Percentiles rank a stretch among this genome's conserved stretches.
Evolutionary conservation across 2,888 invertebrate species (phyloP).

Genomic region (Orchesellides sinensis): DNA sequence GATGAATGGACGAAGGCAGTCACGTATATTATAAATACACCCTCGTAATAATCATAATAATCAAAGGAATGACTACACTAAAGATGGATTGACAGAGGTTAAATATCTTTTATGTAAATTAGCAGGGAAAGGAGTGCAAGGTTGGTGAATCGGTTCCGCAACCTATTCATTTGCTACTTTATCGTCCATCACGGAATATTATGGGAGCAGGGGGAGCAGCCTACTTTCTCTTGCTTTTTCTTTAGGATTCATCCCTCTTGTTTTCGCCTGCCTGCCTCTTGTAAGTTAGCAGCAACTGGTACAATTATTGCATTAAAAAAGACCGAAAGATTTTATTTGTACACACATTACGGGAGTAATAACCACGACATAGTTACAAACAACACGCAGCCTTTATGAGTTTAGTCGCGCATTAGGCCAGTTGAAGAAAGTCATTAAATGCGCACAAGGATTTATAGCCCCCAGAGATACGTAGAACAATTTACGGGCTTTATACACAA

Average conservation of each 20-base stretch:
- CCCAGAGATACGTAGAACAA: constrained; percentile 48
- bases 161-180: background rate
- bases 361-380: constrained; percentile 26
- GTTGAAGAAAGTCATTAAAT: constrained; percentile 67
- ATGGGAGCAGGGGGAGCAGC: background rate
- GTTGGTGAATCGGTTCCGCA: background rate
- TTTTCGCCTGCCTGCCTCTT: background rate
- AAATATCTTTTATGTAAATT: constrained; percentile 5
- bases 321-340: constrained; percentile 42
- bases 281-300: constrained; percentile 23
- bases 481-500: constrained; percentile 54
- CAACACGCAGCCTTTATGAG: constrained; percentile 55
- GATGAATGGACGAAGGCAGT: constrained; percentile 14
- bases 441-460: constrained; percentile 60
- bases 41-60: constrained; percentile 4
- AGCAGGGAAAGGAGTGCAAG: background rate
- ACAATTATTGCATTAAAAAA: constrained; percentile 46
- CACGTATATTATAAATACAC: constrained; percentile 25
- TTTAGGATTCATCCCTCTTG: background rate
- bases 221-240: background rate
- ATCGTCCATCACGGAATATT: background rate
- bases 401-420: constrained; percentile 62
- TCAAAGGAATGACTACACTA: background rate
- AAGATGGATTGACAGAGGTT: background rate
- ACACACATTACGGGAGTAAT: constrained; percentile 43